phyloP scores from a whole-genome alignment of 2,113 vertebrate species.

The Panthera leo region DNA sequence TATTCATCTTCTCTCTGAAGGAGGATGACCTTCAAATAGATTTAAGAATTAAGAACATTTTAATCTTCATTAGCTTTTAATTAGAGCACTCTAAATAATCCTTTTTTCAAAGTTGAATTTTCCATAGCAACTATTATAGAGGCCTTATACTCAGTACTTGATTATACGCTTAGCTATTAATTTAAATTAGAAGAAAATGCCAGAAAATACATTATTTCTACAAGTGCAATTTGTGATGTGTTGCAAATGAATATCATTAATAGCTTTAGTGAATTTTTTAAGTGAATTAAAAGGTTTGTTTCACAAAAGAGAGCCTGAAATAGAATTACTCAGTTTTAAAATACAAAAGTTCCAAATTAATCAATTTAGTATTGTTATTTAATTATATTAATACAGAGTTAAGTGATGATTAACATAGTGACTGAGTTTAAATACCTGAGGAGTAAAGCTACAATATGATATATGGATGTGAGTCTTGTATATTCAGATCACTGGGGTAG shows the following conservation, averaged over 20 bases:
- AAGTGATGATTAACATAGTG: background rate
- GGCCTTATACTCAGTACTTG: background rate
- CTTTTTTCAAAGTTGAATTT: background rate
- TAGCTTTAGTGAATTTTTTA: background rate
- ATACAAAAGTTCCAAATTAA: background rate
- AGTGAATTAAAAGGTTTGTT: background rate
- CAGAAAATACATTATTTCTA: background rate
- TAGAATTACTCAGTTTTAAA: background rate
- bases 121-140: background rate
- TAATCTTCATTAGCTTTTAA: constrained; percentile 62
- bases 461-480: background rate
- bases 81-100: background rate
- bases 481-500: background rate
- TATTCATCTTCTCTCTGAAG: constrained; percentile 20
- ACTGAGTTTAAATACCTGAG: background rate
- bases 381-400: background rate
- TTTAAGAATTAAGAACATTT: constrained; percentile 51
- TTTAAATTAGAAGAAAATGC: constrained; percentile 1
- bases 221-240: background rate
- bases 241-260: background rate
- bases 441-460: background rate
- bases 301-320: background rate
- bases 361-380: background rate
- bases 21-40: constrained; percentile 49
- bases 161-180: background rate